These are phyloP conservation scores for Anoplolepis gracilipes DNA, from an alignment of 1,140 invertebrate genomes.

Conservation along the genomic window DNA sequence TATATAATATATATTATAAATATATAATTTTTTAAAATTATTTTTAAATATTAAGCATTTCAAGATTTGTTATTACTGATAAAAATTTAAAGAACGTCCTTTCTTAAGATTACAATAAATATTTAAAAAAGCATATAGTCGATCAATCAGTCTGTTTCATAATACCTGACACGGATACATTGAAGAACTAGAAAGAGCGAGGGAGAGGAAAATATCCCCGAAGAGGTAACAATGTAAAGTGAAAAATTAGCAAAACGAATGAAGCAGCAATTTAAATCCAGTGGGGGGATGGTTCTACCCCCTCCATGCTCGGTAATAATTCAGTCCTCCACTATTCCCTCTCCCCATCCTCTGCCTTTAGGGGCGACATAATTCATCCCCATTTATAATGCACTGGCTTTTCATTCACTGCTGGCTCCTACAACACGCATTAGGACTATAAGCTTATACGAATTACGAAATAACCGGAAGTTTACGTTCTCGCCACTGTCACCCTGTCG, in stretches of 20 bases:
- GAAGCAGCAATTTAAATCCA: slow-evolving; percentile 56
- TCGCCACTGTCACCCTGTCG: background rate
- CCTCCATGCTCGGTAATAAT: slow-evolving; percentile 54
- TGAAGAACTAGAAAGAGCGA: background rate
- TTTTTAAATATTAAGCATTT: background rate
- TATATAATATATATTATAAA: too few relatives aligned
- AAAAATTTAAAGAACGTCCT: background rate
- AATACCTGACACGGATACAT: slow-evolving; percentile 2
- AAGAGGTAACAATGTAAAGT: slow-evolving; percentile 47
- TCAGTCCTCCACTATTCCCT: slow-evolving; percentile 29
- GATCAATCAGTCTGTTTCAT: slow-evolving; percentile 28
- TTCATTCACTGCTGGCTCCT: slow-evolving; percentile 68
- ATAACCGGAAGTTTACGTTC: slow-evolving; percentile 34
- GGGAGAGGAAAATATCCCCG: background rate
- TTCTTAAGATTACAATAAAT: slow-evolving; percentile 13
- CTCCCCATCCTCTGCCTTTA: background rate
- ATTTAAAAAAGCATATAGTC: background rate
- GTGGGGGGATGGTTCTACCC: slow-evolving; percentile 16
- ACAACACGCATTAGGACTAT: slow-evolving; percentile 61
- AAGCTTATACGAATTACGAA: slow-evolving; percentile 50
- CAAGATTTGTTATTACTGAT: background rate
- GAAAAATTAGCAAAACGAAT: slow-evolving; percentile 59
- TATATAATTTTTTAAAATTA: background rate
- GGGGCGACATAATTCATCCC: slow-evolving; percentile 75
- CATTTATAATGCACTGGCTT: slow-evolving; percentile 77